phyloP scores from a whole-genome alignment of 1,140 invertebrate species.

The Theocolax elegans region DNA sequence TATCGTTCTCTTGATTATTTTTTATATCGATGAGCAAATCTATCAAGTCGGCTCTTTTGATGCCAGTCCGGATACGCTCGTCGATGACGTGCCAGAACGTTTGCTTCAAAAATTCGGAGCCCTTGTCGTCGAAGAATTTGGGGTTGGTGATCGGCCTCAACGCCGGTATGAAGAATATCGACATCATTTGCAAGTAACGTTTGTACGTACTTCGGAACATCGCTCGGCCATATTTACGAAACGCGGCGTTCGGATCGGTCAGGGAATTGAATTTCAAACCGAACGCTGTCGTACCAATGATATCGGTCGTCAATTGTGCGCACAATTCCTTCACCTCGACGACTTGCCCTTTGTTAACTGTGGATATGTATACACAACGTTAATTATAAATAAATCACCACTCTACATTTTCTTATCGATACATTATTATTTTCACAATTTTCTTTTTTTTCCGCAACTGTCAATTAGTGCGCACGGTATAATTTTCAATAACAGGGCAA shows the following conservation, averaged over 20 bases:
- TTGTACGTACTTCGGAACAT: constrained; percentile 65
- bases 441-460: too few relatives aligned
- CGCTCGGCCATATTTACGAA: constrained; percentile 50
- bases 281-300: constrained; percentile 66
- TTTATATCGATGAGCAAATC: constrained; percentile 70
- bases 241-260: constrained; percentile 54
- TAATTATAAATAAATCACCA: too few relatives aligned
- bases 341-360: background rate
- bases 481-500: too few relatives aligned
- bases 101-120: constrained; percentile 49
- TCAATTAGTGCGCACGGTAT: too few relatives aligned
- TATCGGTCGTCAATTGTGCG: constrained; percentile 63
- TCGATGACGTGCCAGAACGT: constrained; percentile 52
- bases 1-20: constrained; percentile 53
- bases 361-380: too few relatives aligned
- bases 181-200: constrained; percentile 51
- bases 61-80: constrained; percentile 52
- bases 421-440: too few relatives aligned
- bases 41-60: constrained; percentile 69
- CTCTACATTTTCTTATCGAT: too few relatives aligned
- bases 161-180: constrained; percentile 45
- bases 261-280: constrained; percentile 65
- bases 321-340: constrained; percentile 63
- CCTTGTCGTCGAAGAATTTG: constrained; percentile 46
- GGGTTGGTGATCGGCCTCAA: constrained; percentile 43